Conservation (phyloP, 2,888 invertebrate genomes). For the Byasa hedistus region DNA sequence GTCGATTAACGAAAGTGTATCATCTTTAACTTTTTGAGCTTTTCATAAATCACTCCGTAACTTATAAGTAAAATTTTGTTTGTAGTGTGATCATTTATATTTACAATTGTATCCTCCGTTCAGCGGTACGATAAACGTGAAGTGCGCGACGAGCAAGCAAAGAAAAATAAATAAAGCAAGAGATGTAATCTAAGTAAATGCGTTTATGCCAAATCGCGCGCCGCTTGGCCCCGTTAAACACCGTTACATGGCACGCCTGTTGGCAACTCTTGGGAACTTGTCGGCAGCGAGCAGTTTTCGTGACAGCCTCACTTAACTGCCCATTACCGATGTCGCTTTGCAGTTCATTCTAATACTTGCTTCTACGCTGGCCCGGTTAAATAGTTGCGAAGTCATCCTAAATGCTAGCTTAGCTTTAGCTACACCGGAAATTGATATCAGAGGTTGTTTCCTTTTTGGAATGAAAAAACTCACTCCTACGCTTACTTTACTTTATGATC, state of each 20-base stretch:
- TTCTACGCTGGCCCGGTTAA: not conserved
- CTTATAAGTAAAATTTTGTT: not conserved
- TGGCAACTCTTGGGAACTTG: slow-evolving; percentile 11
- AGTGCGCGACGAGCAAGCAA: not conserved
- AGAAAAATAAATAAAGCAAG: not conserved
- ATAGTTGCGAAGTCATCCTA: no score
- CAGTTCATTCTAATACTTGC: slow-evolving; percentile 1
- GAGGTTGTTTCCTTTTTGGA: no score
- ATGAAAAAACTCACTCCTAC: no score
- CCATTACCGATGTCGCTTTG: slow-evolving; percentile 4
- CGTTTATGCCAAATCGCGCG: slow-evolving; percentile 4
- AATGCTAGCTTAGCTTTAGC: not conserved
- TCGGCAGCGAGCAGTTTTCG: not conserved
- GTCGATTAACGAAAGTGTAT: no score
- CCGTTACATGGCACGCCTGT: slow-evolving; percentile 17
- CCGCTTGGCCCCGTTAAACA: slow-evolving; percentile 1
- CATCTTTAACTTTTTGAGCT: no score
- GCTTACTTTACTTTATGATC: no score
- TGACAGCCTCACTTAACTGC: slow-evolving; percentile 1
- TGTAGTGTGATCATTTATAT: not conserved
- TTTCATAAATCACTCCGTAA: no score
- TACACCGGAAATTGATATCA: not conserved
- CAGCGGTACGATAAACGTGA: not conserved
- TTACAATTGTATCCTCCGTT: not conserved
- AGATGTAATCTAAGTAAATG: not conserved